These are phyloP conservation scores for Brenthis hecate DNA, from an alignment of 2,888 invertebrate species.

Conservation along the genomic window DNA sequence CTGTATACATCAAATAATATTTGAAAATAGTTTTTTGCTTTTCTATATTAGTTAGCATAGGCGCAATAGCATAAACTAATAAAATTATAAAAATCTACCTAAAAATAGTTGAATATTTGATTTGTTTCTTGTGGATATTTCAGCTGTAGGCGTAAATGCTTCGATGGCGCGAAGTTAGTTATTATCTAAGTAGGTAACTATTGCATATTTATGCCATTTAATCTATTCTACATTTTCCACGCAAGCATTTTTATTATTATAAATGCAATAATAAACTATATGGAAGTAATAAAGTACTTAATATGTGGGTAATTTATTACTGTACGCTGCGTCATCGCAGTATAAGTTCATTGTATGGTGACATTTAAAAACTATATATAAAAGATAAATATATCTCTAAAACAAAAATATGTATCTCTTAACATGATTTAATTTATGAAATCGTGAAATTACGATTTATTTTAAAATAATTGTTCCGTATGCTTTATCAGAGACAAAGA, in stretches of 20 bases:
- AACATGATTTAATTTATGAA: not conserved
- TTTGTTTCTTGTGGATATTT: slow-evolving; percentile 18
- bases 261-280: slow-evolving; percentile 33
- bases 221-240: slow-evolving; percentile 28
- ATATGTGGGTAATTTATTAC: slow-evolving; percentile 38
- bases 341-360: slow-evolving; percentile 28
- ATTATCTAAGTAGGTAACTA: slow-evolving; percentile 25
- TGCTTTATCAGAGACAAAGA: slow-evolving; percentile 26
- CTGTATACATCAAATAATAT: no score
- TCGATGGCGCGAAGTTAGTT: slow-evolving; percentile 24
- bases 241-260: slow-evolving; percentile 32
- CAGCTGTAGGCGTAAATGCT: slow-evolving; percentile 23
- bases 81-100: no score
- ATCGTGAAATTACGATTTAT: not conserved
- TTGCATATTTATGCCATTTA: slow-evolving; percentile 33
- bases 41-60: no score
- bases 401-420: not conserved
- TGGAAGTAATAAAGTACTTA: slow-evolving; percentile 40
- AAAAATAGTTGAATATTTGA: not conserved
- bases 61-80: no score
- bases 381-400: slow-evolving; percentile 32
- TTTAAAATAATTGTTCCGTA: not conserved
- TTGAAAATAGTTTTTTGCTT: no score
- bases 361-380: slow-evolving; percentile 40
- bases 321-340: slow-evolving; percentile 38